Evolutionary conservation across 2,797 vertebrate species (phyloP).

Genomic region (Sebastes taczanowskii): DNA sequence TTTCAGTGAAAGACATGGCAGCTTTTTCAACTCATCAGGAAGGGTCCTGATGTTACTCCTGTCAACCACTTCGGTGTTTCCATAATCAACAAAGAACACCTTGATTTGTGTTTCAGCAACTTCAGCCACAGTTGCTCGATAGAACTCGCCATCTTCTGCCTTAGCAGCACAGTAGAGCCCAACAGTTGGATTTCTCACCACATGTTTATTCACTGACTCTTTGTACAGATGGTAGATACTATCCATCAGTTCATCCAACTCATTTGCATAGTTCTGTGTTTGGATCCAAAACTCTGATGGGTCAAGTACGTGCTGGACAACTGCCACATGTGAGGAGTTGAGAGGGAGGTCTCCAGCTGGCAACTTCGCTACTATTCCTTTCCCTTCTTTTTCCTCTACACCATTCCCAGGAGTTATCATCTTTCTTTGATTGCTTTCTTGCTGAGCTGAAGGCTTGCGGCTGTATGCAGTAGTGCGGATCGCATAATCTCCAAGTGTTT

Average conservation of each 20-base stretch:
- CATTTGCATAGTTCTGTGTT: constrained; percentile 73
- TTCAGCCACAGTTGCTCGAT: constrained; percentile 83
- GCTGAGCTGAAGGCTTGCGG: constrained; percentile 7
- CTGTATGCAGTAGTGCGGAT: constrained; percentile 20
- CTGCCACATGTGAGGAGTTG: constrained; percentile 74
- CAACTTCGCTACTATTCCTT: constrained; percentile 18
- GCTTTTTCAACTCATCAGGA: constrained; percentile 79
- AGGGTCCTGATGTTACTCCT: constrained; percentile 78
- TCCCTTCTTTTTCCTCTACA: constrained; percentile 12
- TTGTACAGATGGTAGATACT: constrained; percentile 84
- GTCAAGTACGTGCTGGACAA: constrained; percentile 82
- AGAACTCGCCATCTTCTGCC: constrained; percentile 85
- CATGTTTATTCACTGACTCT: constrained; percentile 61
- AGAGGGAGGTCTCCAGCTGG: constrained; percentile 60
- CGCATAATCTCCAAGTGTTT: constrained; percentile 52
- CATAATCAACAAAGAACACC: constrained; percentile 88
- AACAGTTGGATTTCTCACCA: constrained; percentile 74
- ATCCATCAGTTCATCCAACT: constrained; percentile 83
- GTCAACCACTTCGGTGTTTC: constrained; percentile 83
- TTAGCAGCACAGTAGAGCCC: constrained; percentile 88
- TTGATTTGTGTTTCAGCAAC: constrained; percentile 70
- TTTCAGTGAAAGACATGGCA: constrained; percentile 86
- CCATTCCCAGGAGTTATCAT: background rate
- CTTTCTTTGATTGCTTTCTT: constrained; percentile 9
- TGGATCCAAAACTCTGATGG: constrained; percentile 93